Evolutionary conservation across 2,797 vertebrate species (phyloP).

Genomic region (Silurus lanzhouensis): DNA sequence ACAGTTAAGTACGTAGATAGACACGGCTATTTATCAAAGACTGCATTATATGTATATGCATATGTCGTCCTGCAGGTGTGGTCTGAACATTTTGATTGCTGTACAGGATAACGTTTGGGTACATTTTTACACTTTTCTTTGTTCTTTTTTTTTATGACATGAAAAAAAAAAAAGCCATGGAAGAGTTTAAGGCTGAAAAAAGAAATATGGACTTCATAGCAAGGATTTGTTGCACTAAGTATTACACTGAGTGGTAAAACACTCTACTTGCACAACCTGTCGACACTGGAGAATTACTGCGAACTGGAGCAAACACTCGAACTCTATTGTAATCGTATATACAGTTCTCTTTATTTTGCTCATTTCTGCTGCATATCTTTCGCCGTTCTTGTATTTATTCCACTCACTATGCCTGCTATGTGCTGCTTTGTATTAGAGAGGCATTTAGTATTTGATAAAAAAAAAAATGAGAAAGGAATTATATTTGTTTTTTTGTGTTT

Average conservation of each 20-base stretch:
- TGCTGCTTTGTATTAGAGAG: conserved; percentile 89
- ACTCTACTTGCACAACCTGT: conserved; percentile 74
- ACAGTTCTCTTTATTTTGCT: conserved; percentile 64
- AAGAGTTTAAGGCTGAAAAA: conserved; percentile 39
- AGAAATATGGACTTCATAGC: conserved; percentile 8
- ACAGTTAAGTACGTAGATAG: conserved; percentile 87
- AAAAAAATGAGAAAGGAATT: conserved; percentile 73
- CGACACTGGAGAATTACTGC: conserved; percentile 54
- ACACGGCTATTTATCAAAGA: conserved; percentile 74
- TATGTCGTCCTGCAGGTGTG: conserved; percentile 90
- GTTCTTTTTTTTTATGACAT: conserved; percentile 75
- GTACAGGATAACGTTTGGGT: conserved; percentile 83
- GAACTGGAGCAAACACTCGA: conserved; percentile 64
- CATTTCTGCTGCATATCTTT: conserved; percentile 74
- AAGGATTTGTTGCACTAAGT: conserved; percentile 38
- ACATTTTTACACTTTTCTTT: conserved; percentile 77
- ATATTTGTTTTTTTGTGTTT: conserved; percentile 72
- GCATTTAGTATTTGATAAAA: conserved; percentile 79
- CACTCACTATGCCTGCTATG: conserved; percentile 81
- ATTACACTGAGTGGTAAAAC: conserved; percentile 21
- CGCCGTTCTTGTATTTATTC: conserved; percentile 83
- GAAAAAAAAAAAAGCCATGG: not conserved
- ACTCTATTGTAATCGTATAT: conserved; percentile 70
- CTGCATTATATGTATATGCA: conserved; percentile 92
- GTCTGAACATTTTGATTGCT: conserved; percentile 92